These are phyloP conservation scores for Periphyllus acericola DNA, from an alignment of 2,888 invertebrate genomes.

Conservation along the genomic window DNA sequence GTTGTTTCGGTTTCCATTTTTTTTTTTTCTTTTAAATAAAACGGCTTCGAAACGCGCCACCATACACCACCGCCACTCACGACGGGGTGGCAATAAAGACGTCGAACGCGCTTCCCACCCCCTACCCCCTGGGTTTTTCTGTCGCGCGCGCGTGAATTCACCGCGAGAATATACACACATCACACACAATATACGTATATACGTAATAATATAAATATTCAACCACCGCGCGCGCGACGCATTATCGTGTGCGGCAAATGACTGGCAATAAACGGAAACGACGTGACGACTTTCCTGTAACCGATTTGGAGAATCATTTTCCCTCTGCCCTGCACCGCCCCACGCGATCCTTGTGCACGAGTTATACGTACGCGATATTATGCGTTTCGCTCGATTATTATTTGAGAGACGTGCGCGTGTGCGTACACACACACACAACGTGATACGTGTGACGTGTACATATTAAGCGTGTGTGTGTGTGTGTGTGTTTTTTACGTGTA, in stretches of 20 bases:
- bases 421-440: neutral
- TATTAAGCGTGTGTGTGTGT: neutral
- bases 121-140: neutral
- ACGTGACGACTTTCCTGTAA: slow-evolving; percentile 58
- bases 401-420: slow-evolving; percentile 15
- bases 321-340: neutral
- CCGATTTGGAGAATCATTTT: slow-evolving; percentile 52
- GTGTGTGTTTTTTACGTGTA: neutral
- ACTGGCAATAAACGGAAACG: slow-evolving; percentile 62
- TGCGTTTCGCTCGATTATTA: slow-evolving; percentile 48
- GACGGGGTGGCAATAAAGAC: slow-evolving; percentile 53
- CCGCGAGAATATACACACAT: neutral
- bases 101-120: slow-evolving; percentile 27
- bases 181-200: too few species aligned
- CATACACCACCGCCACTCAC: neutral
- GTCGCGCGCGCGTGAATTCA: slow-evolving; percentile 12
- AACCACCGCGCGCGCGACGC: slow-evolving; percentile 17
- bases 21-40: slow-evolving; percentile 24
- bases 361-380: neutral
- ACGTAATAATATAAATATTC: neutral
- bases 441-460: neutral
- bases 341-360: neutral
- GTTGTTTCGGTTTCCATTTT: slow-evolving; percentile 18
- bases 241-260: slow-evolving; percentile 58
- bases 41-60: slow-evolving; percentile 26